Conservation (phyloP, 2,888 invertebrate genomes). For the Arctia plantaginis region DNA sequence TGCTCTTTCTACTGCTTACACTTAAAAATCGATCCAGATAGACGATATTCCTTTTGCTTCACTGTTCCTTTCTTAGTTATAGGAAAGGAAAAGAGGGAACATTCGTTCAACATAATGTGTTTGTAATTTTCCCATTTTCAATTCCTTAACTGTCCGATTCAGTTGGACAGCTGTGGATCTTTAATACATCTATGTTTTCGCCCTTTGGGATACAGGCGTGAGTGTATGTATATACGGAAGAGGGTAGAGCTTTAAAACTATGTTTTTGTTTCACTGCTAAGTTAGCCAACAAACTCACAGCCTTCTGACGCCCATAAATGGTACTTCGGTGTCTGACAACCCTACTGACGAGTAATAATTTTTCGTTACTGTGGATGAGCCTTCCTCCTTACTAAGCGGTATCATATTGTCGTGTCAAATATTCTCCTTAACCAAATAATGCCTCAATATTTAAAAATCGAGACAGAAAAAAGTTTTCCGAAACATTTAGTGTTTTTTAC, state of each 20-base stretch:
- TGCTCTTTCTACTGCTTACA: not conserved
- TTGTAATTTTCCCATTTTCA: not conserved
- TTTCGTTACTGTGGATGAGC: not conserved
- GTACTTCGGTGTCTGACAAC: not conserved
- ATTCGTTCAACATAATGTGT: not conserved
- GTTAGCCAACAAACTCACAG: not conserved
- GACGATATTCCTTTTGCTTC: not conserved
- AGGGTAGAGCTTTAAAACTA: not conserved
- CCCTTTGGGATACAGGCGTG: no score
- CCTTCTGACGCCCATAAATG: not conserved
- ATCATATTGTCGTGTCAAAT: not conserved
- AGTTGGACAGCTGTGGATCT: not conserved
- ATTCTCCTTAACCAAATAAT: not conserved
- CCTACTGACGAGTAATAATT: no score
- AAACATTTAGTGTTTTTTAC: slow-evolving; percentile 25
- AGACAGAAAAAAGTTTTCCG: not conserved
- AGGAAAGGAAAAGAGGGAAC: not conserved
- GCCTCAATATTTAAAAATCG: not conserved
- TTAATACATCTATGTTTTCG: no score
- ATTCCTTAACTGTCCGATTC: not conserved
- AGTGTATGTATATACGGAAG: no score
- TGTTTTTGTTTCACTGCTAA: not conserved
- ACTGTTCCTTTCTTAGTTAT: not conserved
- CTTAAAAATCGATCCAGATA: not conserved
- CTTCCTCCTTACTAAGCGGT: not conserved